Conservation (phyloP, 1,140 invertebrate genomes). For the Nebria ingens region DNA sequence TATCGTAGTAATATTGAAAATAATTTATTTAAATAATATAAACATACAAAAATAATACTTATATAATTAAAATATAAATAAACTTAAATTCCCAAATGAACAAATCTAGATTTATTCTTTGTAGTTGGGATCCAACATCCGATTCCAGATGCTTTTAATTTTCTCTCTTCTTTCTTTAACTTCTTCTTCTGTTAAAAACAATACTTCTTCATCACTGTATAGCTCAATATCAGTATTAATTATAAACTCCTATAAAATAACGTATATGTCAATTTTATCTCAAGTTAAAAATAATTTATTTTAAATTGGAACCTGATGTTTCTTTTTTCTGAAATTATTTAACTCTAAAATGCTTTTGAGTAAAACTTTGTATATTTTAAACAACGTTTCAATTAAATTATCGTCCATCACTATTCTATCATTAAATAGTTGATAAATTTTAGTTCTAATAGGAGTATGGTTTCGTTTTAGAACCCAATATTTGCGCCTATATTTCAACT, state of each 20-base stretch:
- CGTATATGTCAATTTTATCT: not conserved
- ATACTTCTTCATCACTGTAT: not conserved
- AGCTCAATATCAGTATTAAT: not conserved
- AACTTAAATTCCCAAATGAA: no score
- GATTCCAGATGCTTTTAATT: not conserved
- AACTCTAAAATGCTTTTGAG: not conserved
- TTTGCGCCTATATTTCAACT: not conserved
- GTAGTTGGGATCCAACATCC: not conserved
- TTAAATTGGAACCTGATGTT: not conserved
- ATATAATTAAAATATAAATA: no score
- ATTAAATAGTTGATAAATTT: not conserved
- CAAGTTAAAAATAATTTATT: not conserved
- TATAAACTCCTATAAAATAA: not conserved
- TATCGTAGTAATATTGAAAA: no score
- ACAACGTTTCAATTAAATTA: not conserved
- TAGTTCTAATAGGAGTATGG: not conserved
- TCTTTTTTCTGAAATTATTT: not conserved
- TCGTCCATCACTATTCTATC: not conserved
- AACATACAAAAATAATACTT: no score
- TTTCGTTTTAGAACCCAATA: not conserved
- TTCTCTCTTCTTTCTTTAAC: not conserved
- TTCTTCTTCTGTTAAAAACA: not conserved
- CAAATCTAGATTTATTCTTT: no score
- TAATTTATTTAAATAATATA: no score
- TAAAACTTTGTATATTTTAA: not conserved